A percentile compares a stretch with the other conserved stretches of the same genome.
Evolutionary conservation across 2,797 vertebrate species (phyloP).

Genomic region (Silurus aristotelis): DNA sequence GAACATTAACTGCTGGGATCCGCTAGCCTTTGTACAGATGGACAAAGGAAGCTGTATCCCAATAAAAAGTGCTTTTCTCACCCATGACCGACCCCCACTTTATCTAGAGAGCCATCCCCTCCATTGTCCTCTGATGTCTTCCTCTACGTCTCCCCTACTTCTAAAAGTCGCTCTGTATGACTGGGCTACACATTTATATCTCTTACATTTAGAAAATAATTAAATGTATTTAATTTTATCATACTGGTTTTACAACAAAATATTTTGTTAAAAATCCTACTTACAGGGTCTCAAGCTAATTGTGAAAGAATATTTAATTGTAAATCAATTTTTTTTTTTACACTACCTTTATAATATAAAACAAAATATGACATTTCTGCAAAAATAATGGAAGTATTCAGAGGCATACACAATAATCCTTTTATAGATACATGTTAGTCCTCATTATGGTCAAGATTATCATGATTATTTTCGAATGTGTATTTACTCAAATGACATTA

Average conservation of each 20-base stretch:
- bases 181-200: background rate
- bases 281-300: background rate
- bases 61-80: conserved; percentile 66
- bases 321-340: no score
- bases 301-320: background rate
- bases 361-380: background rate
- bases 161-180: conserved; percentile 16
- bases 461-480: background rate
- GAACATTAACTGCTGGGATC: conserved; percentile 71
- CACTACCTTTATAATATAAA: background rate
- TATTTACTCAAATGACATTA: background rate
- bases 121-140: conserved; percentile 59
- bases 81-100: conserved; percentile 70
- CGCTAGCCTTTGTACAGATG: conserved; percentile 72
- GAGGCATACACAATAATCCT: no score
- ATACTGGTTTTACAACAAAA: background rate
- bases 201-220: background rate
- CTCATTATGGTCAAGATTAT: no score
- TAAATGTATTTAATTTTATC: background rate
- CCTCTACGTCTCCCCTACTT: conserved; percentile 29
- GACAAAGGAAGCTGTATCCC: conserved; percentile 72
- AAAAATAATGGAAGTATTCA: background rate
- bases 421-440: background rate
- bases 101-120: conserved; percentile 61
- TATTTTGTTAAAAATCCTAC: background rate